A percentile compares a stretch with the other conserved stretches of the same genome.
These are phyloP conservation scores for Acanthis flammea DNA, from an alignment of 2,797 vertebrate genomes.

Conservation along the genomic window DNA sequence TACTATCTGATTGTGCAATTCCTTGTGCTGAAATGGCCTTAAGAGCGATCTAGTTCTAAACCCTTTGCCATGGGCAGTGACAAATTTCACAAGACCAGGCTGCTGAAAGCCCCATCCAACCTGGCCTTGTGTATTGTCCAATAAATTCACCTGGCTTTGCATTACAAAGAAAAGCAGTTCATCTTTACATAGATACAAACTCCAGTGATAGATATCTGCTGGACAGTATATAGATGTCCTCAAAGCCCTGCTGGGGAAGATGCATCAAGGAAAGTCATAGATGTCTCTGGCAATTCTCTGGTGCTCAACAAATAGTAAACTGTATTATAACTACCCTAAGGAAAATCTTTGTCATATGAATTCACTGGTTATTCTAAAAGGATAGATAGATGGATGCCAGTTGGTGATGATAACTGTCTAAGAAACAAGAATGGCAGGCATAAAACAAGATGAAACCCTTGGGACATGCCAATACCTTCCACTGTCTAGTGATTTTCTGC, in stretches of 20 bases:
- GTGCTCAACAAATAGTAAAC: neutral
- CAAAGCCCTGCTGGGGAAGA: neutral
- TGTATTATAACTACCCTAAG: neutral
- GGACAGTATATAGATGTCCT: neutral
- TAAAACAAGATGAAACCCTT: neutral
- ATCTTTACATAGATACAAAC: neutral
- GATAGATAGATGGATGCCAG: neutral
- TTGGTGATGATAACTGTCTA: neutral
- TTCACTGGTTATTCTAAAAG: neutral
- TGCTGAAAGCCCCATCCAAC: neutral
- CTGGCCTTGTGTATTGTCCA: neutral
- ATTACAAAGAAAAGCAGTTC: neutral
- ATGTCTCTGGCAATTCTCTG: neutral
- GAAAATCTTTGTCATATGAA: neutral
- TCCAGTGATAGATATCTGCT: neutral
- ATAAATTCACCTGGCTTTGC: neutral
- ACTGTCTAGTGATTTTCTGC: neutral
- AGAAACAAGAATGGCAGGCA: neutral
- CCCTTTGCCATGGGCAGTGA: neutral
- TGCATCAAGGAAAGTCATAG: neutral
- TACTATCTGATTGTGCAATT: rapidly evolving
- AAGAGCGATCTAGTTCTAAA: neutral
- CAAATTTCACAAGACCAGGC: neutral
- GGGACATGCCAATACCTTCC: neutral
- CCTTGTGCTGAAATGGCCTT: neutral